Evolutionary conservation across 2,888 invertebrate species (phyloP).

Genomic region (Reticulitermes lucifugus): DNA sequence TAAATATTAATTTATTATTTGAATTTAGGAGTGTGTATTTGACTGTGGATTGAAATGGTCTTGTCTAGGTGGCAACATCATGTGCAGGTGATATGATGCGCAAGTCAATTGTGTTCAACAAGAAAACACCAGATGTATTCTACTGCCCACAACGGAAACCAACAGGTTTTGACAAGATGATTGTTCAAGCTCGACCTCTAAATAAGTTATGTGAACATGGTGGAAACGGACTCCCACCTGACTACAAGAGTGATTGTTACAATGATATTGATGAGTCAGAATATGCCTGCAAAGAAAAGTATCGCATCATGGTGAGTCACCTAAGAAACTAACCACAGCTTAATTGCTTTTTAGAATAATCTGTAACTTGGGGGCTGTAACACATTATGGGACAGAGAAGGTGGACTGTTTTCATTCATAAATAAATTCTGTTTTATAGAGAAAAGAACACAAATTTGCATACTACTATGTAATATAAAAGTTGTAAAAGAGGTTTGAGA

Average conservation of each 20-base stretch:
- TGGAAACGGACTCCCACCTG: constrained; percentile 75
- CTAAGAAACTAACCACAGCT: too few species aligned
- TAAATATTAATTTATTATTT: too few species aligned
- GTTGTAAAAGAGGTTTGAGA: too few species aligned
- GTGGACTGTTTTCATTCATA: too few species aligned
- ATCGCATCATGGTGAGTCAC: constrained; percentile 78
- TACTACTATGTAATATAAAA: too few species aligned
- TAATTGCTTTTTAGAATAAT: too few species aligned
- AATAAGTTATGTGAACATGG: constrained; percentile 81
- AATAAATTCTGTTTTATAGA: too few species aligned
- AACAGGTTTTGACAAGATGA: constrained; percentile 78
- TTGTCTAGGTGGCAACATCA: constrained; percentile 54
- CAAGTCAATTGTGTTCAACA: constrained; percentile 82
- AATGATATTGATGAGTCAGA: constrained; percentile 83
- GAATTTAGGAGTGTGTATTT: too few species aligned
- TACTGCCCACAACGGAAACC: constrained; percentile 84
- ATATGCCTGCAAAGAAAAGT: constrained; percentile 84
- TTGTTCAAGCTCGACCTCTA: constrained; percentile 76
- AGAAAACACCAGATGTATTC: constrained; percentile 82
- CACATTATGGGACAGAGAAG: too few species aligned
- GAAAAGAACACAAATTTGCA: too few species aligned
- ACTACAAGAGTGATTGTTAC: constrained; percentile 83
- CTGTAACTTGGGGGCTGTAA: too few species aligned
- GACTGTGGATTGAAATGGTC: too few species aligned
- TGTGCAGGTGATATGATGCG: constrained; percentile 78